Base-by-base conservation (phyloP, 2,113 vertebrate species). In the Nesoenas mayeri region DNA sequence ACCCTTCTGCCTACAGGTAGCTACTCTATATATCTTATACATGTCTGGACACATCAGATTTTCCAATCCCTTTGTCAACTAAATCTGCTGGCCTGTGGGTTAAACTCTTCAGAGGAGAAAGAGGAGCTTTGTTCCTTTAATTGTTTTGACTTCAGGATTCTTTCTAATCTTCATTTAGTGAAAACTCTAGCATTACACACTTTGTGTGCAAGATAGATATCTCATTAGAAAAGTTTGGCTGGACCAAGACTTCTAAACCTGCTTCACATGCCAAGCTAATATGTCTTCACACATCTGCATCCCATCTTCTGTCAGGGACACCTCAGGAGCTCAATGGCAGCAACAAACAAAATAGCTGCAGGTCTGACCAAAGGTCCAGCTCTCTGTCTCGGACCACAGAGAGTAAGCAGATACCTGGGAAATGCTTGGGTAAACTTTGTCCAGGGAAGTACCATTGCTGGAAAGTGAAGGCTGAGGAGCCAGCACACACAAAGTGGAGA, bases 351-450 rank as follows among this genome's bases (percentile, higher is more conserved):
- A 58, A 19, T 0, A 2, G 34, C 60, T 38, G 28, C 6, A 1
- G 54, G 15, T 42, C 26, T 24, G 17, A 57, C 3, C 57, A 28
- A 38, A 50, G 28, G 34, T 60, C 44, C 47, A 31, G 38, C 25
- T 66, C 34, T 64, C 31, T 1, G 3, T 12, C 31, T 32, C 3
- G 0, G 57, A 16, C 16, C 64, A 9, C 0, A 0, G 19, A 29
- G 19, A 8, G 11, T 12, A 42, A 74, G 56, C 18, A 62, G 40
- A 36, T 38, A 19, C 3, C 31, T 3, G 2, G 28, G 26, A 82
- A 62, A 58, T 18, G 18, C 28, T 82, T 5, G 11, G 47, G 20
- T 9, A 32, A 65, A 11, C 32, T 57, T 19, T 15, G 36, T 8
- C 56, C 50, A 28, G 31, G 34, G 56, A 16, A 28, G 12, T 15